Evolutionary conservation across 2,888 invertebrate species (phyloP).

Genomic region (Nasonia oneida): DNA sequence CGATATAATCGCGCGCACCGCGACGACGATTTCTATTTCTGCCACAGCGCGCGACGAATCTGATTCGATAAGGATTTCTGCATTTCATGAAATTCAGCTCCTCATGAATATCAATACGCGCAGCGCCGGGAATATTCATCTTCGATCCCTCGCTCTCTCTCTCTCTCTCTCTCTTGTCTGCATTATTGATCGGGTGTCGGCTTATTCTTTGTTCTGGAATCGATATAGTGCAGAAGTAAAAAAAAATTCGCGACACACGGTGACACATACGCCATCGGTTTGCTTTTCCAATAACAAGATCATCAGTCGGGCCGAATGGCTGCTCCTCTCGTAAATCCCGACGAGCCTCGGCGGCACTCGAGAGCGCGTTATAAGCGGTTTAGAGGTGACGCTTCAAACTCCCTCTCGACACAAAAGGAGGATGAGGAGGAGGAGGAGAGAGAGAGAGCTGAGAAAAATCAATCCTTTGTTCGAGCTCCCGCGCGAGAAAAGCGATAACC

Average conservation of each 20-base stretch:
- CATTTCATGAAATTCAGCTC: conserved; percentile 2
- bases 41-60: neutral
- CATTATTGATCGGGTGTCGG: no score
- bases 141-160: neutral
- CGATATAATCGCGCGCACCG: neutral
- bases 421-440: no score
- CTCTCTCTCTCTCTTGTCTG: neutral
- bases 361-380: neutral
- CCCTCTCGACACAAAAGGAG: neutral
- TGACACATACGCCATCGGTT: neutral
- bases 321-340: neutral
- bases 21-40: neutral
- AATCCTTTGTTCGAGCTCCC: conserved; percentile 9
- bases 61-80: conserved; percentile 3
- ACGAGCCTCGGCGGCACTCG: neutral
- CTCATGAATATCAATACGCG: neutral
- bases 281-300: conserved; percentile 8
- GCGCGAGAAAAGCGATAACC: conserved; percentile 4
- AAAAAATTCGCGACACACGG: neutral
- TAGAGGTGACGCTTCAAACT: neutral
- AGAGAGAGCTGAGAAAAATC: neutral
- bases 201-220: no score
- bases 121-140: neutral
- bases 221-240: neutral
- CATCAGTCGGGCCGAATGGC: neutral